Conservation (phyloP, 2,113 vertebrate species). For the Corythornis vintsioides region DNA sequence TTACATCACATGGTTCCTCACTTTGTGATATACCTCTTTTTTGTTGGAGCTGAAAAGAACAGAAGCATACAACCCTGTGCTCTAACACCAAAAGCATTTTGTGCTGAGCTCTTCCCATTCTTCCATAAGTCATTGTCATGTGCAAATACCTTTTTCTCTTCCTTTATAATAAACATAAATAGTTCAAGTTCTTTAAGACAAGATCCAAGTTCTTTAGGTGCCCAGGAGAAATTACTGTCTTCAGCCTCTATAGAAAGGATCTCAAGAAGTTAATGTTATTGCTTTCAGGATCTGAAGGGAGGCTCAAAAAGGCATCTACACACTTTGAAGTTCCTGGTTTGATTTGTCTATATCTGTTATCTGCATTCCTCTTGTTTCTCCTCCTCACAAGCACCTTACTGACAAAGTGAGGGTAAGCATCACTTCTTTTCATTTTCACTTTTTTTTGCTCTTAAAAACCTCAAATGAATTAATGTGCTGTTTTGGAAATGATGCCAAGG, state of each 20-base stretch:
- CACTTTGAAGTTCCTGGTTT: not conserved
- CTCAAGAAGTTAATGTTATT: not conserved
- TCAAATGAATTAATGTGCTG: not conserved
- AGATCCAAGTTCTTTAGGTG: not conserved
- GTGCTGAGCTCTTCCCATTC: not conserved
- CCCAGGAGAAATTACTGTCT: not conserved
- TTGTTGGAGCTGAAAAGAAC: not conserved
- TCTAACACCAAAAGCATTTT: not conserved
- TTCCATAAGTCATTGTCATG: not conserved
- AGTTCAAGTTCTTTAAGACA: not conserved
- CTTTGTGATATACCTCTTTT: not conserved
- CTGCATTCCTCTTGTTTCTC: not conserved
- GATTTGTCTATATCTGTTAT: not conserved
- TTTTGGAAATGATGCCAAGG: constrained; percentile 6
- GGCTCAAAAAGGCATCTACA: not conserved
- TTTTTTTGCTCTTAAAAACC: constrained; percentile 2
- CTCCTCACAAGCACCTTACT: not conserved
- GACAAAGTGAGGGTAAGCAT: not conserved
- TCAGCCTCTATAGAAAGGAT: not conserved
- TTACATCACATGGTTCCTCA: not conserved
- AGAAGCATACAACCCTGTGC: not conserved
- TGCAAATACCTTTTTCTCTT: not conserved
- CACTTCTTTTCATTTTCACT: not conserved
- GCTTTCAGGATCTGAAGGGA: not conserved
- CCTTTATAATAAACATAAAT: not conserved